A percentile compares a stretch with the other conserved stretches of the same genome.
Evolutionary conservation across 1,140 invertebrate species (phyloP).

Genomic region (Drosophila sp.): DNA sequence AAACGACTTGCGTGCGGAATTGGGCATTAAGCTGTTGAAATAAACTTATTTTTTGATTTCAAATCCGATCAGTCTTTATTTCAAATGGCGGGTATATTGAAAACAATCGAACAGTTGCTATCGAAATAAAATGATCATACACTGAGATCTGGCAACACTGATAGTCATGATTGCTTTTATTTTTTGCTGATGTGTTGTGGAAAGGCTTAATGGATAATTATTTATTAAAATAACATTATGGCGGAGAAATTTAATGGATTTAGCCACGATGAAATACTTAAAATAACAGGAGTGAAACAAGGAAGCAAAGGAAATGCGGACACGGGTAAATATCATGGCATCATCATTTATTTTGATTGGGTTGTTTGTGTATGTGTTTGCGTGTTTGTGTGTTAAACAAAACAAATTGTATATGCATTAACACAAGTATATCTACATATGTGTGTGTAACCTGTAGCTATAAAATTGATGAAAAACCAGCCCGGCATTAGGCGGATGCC

Average conservation of each 20-base stretch:
- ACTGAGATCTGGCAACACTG: conserved; percentile 43
- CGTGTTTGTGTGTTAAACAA: conserved; percentile 50
- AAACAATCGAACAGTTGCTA: not conserved
- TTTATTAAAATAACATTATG: conserved; percentile 60
- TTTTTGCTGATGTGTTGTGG: conserved; percentile 60
- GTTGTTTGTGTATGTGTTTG: conserved; percentile 25
- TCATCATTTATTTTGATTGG: not conserved
- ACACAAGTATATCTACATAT: conserved; percentile 3
- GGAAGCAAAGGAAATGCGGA: conserved; percentile 41
- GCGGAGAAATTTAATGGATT: conserved; percentile 84
- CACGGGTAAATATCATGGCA: conserved; percentile 52
- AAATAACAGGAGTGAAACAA: conserved; percentile 66
- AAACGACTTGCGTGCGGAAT: conserved; percentile 91
- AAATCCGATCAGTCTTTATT: conserved; percentile 26
- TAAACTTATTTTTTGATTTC: conserved; percentile 48
- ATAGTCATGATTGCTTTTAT: conserved; percentile 38
- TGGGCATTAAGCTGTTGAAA: conserved; percentile 87
- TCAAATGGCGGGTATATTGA: not conserved
- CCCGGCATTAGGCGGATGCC: conserved; percentile 80
- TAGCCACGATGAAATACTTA: conserved; percentile 85
- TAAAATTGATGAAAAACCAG: conserved; percentile 65
- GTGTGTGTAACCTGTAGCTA: conserved; percentile 55
- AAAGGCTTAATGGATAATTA: conserved; percentile 64
- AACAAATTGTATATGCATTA: conserved; percentile 53
- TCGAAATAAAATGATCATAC: conserved; percentile 8